These are phyloP conservation scores for Limnephilus lunatus DNA, from an alignment of 2,888 invertebrate species.

Conservation along the genomic window DNA sequence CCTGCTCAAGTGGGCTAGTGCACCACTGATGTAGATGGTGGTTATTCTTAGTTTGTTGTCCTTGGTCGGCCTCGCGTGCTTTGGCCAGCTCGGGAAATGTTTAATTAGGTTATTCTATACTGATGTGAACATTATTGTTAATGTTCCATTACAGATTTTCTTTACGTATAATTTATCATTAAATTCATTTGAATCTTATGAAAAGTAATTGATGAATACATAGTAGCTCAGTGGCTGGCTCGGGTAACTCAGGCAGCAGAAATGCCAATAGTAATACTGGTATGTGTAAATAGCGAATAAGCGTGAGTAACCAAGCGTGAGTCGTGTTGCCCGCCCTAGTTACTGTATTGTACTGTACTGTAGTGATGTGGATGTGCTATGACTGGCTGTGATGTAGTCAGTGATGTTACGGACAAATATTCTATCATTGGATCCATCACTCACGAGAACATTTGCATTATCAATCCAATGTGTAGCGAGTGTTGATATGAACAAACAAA, in stretches of 20 bases:
- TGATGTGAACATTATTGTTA: conserved; percentile 27
- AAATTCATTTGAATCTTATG: conserved; percentile 47
- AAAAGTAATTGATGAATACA: conserved; percentile 32
- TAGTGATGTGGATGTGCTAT: conserved; percentile 63
- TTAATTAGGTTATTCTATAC: conserved; percentile 42
- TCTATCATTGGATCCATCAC: conserved; percentile 51
- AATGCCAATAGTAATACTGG: background rate
- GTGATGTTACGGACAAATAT: conserved; percentile 63
- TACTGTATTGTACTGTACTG: conserved; percentile 54
- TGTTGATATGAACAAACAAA: conserved; percentile 64
- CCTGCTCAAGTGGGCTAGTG: too few species aligned
- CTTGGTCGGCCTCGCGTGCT: background rate
- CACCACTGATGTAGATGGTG: too few species aligned
- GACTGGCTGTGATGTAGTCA: conserved; percentile 67
- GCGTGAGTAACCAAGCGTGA: background rate
- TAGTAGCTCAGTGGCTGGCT: background rate
- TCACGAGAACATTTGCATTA: conserved; percentile 35
- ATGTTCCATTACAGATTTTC: conserved; percentile 50
- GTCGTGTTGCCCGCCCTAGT: conserved; percentile 39
- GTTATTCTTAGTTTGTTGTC: too few species aligned
- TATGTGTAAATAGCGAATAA: background rate
- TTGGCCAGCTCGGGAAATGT: conserved; percentile 33
- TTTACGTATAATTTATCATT: conserved; percentile 55
- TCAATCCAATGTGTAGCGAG: conserved; percentile 64
- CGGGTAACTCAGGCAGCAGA: background rate